A percentile compares a stretch with the other conserved stretches of the same genome.
Conservation (phyloP, 1,140 invertebrate genomes). For the Phymorhynchus buccinoides region DNA sequence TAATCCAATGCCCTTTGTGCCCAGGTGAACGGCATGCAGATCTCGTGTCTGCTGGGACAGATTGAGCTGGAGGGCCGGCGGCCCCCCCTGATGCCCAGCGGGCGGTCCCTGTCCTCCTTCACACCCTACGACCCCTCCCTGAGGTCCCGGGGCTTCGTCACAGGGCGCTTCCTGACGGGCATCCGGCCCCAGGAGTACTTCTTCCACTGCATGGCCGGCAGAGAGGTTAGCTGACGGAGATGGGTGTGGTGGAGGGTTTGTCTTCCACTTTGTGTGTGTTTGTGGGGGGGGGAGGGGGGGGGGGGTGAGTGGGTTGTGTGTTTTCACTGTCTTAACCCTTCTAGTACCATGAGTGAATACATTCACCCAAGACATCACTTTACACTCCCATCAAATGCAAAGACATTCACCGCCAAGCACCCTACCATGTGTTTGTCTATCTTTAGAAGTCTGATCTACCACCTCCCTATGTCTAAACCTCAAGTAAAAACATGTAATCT, state of each 20-base stretch:
- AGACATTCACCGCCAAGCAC: no score
- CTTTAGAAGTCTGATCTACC: no score
- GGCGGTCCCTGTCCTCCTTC: slow-evolving; percentile 94
- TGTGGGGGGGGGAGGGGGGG: no score
- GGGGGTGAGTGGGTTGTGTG: no score
- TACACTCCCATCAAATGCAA: no score
- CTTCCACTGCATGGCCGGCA: slow-evolving; percentile 99
- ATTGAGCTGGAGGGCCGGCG: slow-evolving; percentile 98
- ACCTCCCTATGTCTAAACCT: no score
- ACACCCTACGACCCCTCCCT: slow-evolving; percentile 91
- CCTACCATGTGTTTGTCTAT: no score
- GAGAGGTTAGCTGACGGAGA: slow-evolving; percentile 82
- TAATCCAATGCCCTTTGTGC: slow-evolving; percentile 29
- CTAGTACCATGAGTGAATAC: no score
- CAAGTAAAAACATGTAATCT: no score
- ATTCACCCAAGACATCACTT: no score
- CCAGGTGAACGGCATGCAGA: slow-evolving; percentile 95
- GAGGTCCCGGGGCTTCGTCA: slow-evolving; percentile 95
- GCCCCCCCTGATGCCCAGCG: slow-evolving; percentile 94
- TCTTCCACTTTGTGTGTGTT: not conserved
- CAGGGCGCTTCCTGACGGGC: slow-evolving; percentile 96
- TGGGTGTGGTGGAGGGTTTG: not conserved
- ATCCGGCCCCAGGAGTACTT: slow-evolving; percentile 98
- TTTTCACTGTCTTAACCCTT: no score
- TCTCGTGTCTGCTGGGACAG: slow-evolving; percentile 96